Base-by-base conservation (phyloP, 37 sponge, comb jelly and placozoan genomes). In the Ianthella basta region DNA sequence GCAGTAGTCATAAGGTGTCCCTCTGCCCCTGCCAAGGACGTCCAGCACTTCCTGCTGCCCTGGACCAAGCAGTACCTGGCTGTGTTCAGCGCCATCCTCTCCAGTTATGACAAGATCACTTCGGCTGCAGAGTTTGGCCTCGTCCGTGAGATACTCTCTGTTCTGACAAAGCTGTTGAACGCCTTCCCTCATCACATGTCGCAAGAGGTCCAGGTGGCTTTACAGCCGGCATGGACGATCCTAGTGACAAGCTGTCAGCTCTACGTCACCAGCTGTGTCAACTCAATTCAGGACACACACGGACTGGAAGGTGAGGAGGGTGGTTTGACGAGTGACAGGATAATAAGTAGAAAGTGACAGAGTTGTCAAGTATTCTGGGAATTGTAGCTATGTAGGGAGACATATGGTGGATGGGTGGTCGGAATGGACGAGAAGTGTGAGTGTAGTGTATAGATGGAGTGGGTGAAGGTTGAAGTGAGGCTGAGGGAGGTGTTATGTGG, bases 171-270 rank as follows among this genome's bases (percentile, higher is more conserved):
- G 21, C 86, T 93, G 0, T 56, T 93, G 15, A 82, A 44, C n/a
- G 85, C 61, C 32, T 88, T 90, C 41, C 87, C 94, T 6, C 59
- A 44, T n/a, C 38, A 56, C 20, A n/a, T 93, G 80, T 60, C 59
- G 36, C 85, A 90, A 0, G 84, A 86, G 50, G 37, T 87, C 15
- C 32, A 84, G 67, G 37, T 30, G 15, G 27, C 85, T 15, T 85
- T 91, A 15, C 87, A 88, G 18, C 92, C 92, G 0, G 67, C 87
- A 3, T 91, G 92, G 92, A 81, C 84, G 33, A 81, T 91, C 24
- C 80, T 91, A 29, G 57, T 87, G 41, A 14, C 82, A 34, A 82
- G 66, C 50, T 64, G 67, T 32, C 38, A 79, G 8, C 59, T 59
- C 82, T 91, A 84, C 57, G 44, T 57, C 18, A 65, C 19, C 29